Base-by-base conservation (phyloP, 2,797 vertebrate species). In the Diceros bicornis region DNA sequence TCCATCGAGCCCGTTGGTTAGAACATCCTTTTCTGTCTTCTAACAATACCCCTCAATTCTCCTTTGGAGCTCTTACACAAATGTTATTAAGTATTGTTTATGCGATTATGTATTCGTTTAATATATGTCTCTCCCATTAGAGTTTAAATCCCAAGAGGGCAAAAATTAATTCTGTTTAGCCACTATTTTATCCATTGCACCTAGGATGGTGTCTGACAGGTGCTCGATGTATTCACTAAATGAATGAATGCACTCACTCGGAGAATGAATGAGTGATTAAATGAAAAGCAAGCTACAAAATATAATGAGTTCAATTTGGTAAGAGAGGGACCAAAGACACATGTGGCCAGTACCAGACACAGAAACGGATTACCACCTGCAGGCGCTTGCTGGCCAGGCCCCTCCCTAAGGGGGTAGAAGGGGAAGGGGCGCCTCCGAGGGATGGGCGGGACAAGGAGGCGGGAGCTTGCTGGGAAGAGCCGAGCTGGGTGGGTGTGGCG, bases 271-370 rank as follows among this genome's bases (percentile, higher is more conserved):
- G 17, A 94, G 34, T 61, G 52, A 61, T 32, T 71, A 66, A 83
- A 62, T 66, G 75, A 87, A 81, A 86, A 89, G 11, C 71, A 81
- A 55, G 50, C 59, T 59, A 55, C 6, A 47, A 91, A 89, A 59
- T 27, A n/a, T 17, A 71, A 1, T 25, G 25, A 44, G n/a, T 52
- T 44, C 47, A 71, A 13, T 83, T 66, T 92, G 64, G 79, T 55
- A 11, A 78, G 87, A 79, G 44, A 91, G 44, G 32, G 7, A 61
- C 59, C 37, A n/a, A 94, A 83, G 75, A 61, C 29, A 75, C 68
- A 6, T 0, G 27, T 18, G 29, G 99, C 98, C n/a, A n/a, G 69
- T 90, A 77, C 23, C 50, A 37, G 89, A 52, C 66, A 20, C 77
- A 69, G n/a, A 74, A 52, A 81, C 1, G 0, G 12, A 16, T n/a